Evolutionary conservation across 2,797 vertebrate species (phyloP).

Genomic region (Delichon dasypus): DNA sequence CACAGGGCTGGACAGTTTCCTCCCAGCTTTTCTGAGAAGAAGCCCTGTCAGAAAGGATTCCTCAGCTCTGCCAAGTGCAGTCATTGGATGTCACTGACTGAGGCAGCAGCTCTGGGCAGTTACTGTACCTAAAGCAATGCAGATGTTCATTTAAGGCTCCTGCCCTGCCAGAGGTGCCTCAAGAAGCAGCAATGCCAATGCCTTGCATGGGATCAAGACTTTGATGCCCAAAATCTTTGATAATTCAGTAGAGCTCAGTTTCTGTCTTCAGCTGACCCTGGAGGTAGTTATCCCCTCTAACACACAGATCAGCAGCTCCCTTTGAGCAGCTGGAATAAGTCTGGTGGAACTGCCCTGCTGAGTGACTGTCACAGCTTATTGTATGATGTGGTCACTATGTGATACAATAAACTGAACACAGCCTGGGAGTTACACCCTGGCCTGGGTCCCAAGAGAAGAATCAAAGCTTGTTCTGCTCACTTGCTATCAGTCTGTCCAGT

Average conservation of each 20-base stretch:
- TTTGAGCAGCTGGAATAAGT: not conserved
- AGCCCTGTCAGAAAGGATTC: not conserved
- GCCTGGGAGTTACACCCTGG: not conserved
- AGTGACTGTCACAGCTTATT: not conserved
- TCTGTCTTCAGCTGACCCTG: not conserved
- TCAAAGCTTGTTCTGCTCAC: not conserved
- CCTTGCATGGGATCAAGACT: not conserved
- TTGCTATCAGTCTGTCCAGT: not conserved
- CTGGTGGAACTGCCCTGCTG: not conserved
- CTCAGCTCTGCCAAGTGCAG: not conserved
- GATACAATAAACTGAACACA: not conserved
- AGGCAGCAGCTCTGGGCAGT: not conserved
- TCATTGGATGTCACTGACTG: not conserved
- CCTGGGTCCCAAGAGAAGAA: not conserved
- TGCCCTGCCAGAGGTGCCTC: not conserved
- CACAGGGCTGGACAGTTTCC: not conserved
- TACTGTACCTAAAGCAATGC: not conserved
- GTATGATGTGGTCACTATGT: not conserved
- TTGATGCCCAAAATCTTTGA: not conserved
- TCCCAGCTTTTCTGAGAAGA: not conserved
- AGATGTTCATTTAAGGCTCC: not conserved
- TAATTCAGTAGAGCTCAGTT: not conserved
- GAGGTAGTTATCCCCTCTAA: not conserved
- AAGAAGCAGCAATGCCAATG: not conserved
- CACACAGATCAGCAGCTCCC: not conserved